These are phyloP conservation scores for Zophobas atratus DNA, from an alignment of 1,140 invertebrate species.

Conservation along the genomic window DNA sequence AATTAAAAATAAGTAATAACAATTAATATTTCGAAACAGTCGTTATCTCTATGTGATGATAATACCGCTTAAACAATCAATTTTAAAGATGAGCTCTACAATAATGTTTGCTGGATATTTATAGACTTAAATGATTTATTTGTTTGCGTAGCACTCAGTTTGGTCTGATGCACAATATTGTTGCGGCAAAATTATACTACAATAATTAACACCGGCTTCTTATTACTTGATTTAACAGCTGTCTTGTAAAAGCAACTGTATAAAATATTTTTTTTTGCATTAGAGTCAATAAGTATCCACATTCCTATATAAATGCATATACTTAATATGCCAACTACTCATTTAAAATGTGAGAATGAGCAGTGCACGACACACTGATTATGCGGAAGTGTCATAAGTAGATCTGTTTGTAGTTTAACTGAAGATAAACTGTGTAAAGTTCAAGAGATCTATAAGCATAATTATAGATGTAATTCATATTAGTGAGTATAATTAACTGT, in stretches of 20 bases:
- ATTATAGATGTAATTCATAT: no score
- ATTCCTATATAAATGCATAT: no score
- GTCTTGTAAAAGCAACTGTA: background rate
- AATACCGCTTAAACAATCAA: background rate
- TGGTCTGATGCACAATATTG: background rate
- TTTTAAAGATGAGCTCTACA: constrained; percentile 5
- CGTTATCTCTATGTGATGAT: background rate
- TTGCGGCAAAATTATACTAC: background rate
- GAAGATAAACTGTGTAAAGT: no score
- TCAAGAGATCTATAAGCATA: no score
- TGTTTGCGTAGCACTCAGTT: constrained; percentile 2
- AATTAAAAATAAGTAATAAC: constrained; percentile 6
- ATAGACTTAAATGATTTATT: background rate
- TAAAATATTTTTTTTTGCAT: background rate
- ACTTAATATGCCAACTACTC: no score
- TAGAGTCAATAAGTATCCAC: no score
- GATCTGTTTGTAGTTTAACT: no score
- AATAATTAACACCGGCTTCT: background rate
- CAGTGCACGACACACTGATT: no score
- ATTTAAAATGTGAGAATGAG: no score
- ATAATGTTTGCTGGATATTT: background rate
- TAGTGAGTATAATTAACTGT: no score
- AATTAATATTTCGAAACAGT: background rate
- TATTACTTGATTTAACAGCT: background rate
- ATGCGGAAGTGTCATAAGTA: no score